Conservation (phyloP, 1,140 invertebrate species). For the Ceratoteleas bidentatus region DNA sequence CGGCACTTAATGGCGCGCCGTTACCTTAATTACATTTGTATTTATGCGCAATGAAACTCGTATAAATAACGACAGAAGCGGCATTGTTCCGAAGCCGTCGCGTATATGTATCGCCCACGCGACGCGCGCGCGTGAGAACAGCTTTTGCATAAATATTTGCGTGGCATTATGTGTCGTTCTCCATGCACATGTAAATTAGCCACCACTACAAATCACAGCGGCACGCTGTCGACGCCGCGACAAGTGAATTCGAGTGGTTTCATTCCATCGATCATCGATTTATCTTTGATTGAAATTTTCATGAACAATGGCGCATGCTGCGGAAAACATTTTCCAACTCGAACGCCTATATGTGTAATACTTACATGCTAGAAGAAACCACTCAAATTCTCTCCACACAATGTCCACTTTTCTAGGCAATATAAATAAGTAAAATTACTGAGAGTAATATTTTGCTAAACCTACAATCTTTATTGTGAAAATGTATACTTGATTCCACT, state of each 20-base stretch:
- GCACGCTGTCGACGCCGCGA: slow-evolving; percentile 13
- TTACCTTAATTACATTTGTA: slow-evolving; percentile 46
- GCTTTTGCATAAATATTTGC: slow-evolving; percentile 53
- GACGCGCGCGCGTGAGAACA: slow-evolving; percentile 37
- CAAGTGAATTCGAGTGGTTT: slow-evolving; percentile 44
- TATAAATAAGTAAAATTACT: too few relatives aligned
- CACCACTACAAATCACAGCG: slow-evolving; percentile 40
- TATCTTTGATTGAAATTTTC: slow-evolving; percentile 22
- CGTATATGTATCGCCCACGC: slow-evolving; percentile 49
- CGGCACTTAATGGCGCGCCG: slow-evolving; percentile 8
- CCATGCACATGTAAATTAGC: slow-evolving; percentile 43
- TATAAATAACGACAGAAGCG: slow-evolving; percentile 50
- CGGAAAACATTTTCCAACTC: too few relatives aligned
- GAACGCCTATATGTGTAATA: too few relatives aligned
- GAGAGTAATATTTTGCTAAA: too few relatives aligned
- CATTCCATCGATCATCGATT: slow-evolving; percentile 21
- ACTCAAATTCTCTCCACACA: too few relatives aligned
- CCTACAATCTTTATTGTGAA: too few relatives aligned
- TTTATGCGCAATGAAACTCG: slow-evolving; percentile 46
- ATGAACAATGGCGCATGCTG: too few relatives aligned
- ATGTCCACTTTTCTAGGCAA: too few relatives aligned
- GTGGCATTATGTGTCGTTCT: slow-evolving; percentile 26
- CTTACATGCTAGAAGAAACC: too few relatives aligned
- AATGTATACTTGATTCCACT: too few relatives aligned
- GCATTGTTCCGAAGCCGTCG: slow-evolving; percentile 44